These are phyloP conservation scores for Eufriesea mexicana DNA, from an alignment of 1,140 invertebrate species.

Conservation along the genomic window DNA sequence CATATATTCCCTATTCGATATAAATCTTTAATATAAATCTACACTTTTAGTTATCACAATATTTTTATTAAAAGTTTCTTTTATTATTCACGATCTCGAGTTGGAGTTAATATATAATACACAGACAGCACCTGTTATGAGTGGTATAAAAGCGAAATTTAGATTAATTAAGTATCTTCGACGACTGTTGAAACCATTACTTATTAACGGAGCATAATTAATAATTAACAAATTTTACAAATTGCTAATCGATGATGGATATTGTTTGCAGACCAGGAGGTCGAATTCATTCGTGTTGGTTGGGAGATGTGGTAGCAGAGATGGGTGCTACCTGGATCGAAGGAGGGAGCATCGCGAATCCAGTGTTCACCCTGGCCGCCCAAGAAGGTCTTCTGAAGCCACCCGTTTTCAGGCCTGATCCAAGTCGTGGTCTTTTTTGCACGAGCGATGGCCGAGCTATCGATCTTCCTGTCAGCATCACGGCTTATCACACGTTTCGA, in stretches of 20 bases:
- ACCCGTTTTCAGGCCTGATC: conserved; percentile 80
- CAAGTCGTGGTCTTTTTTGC: conserved; percentile 84
- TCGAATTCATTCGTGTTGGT: conserved; percentile 88
- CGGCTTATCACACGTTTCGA: conserved; percentile 85
- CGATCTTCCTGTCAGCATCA: conserved; percentile 84
- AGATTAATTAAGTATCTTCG: too few species aligned
- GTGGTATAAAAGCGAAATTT: too few species aligned
- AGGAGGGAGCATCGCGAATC: conserved; percentile 85
- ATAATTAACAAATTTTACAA: too few species aligned
- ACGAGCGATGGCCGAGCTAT: conserved; percentile 86
- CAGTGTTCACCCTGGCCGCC: conserved; percentile 86
- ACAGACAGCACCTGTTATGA: too few species aligned
- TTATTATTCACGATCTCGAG: too few species aligned
- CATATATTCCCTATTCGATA: too few species aligned
- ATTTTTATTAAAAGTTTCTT: too few species aligned
- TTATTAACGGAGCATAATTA: too few species aligned
- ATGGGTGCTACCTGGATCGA: conserved; percentile 87
- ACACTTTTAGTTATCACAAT: too few species aligned
- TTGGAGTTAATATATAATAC: too few species aligned
- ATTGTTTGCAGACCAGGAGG: conserved; percentile 84
- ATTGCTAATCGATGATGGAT: neutral
- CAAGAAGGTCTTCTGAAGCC: conserved; percentile 85
- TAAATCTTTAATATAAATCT: too few species aligned
- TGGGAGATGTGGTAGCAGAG: conserved; percentile 88
- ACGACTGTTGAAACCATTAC: too few species aligned